These are phyloP conservation scores for Drosophila tanythrix DNA, from an alignment of 2,888 invertebrate species.

Conservation along the genomic window DNA sequence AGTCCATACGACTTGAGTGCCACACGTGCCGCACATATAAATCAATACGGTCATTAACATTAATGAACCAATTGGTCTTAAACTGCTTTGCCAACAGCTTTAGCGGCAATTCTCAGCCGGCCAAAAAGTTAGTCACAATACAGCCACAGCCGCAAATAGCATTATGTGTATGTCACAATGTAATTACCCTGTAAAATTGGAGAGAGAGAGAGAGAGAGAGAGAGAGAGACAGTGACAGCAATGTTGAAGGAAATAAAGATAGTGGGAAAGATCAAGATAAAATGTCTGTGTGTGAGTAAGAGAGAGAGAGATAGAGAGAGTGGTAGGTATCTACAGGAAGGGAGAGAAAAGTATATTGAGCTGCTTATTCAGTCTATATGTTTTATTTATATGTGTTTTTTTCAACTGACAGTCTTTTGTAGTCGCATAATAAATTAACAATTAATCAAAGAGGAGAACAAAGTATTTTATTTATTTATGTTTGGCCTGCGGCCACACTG, in stretches of 20 bases:
- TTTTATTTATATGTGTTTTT: not conserved
- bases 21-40: conserved; percentile 60
- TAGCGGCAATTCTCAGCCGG: conserved; percentile 27
- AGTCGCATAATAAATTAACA: conserved; percentile 7
- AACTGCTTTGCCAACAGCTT: conserved; percentile 44
- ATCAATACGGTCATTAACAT: conserved; percentile 61
- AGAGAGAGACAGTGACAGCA: not conserved
- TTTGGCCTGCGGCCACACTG: conserved; percentile 20
- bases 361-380: not conserved
- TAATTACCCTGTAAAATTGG: conserved; percentile 31
- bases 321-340: too few species aligned
- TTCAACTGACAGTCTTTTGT: not conserved
- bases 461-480: conserved; percentile 19
- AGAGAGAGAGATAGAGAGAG: not conserved
- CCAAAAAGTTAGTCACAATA: conserved; percentile 35
- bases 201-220: not conserved
- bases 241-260: not conserved
- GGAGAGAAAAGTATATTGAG: not conserved
- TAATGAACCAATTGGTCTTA: conserved; percentile 53
- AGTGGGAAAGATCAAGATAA: not conserved
- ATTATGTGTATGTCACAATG: not conserved
- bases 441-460: not conserved
- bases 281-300: not conserved
- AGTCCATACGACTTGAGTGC: conserved; percentile 32
- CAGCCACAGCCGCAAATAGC: not conserved